phyloP scores from a whole-genome alignment of 2,113 vertebrate genomes.

The Sminthopsis crassicaudata region DNA sequence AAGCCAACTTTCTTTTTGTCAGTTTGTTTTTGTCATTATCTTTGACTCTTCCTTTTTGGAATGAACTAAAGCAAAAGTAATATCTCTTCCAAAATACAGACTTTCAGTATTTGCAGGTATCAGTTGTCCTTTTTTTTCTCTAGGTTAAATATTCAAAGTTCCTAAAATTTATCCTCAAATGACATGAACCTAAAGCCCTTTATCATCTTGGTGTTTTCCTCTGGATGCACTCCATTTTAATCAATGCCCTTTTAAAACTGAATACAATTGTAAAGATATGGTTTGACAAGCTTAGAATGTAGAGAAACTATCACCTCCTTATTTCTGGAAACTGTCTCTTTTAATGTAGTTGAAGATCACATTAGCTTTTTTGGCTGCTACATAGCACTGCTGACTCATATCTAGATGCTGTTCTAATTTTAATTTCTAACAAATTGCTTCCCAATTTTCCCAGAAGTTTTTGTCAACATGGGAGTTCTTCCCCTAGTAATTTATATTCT shows the following conservation, averaged over 20 bases:
- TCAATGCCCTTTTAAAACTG: neutral
- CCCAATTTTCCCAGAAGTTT: neutral
- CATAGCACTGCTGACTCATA: slow-evolving; percentile 1
- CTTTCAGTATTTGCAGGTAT: neutral
- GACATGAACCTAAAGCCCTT: neutral
- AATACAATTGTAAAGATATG: neutral
- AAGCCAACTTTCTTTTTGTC: neutral
- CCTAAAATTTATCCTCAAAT: neutral
- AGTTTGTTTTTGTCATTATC: neutral
- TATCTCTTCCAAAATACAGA: neutral
- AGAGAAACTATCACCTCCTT: neutral
- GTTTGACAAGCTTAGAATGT: neutral
- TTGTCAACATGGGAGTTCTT: neutral
- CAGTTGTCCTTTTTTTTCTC: neutral
- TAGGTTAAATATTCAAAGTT: neutral
- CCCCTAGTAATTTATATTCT: neutral
- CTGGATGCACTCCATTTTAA: neutral
- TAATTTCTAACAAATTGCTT: neutral
- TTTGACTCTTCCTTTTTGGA: neutral
- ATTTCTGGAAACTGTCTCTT: neutral
- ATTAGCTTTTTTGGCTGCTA: neutral
- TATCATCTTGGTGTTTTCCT: neutral
- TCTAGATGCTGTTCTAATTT: neutral
- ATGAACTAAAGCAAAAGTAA: neutral
- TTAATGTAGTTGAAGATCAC: neutral